These are phyloP conservation scores for Cettia cetti DNA, from an alignment of 2,113 vertebrate genomes.

Conservation along the genomic window DNA sequence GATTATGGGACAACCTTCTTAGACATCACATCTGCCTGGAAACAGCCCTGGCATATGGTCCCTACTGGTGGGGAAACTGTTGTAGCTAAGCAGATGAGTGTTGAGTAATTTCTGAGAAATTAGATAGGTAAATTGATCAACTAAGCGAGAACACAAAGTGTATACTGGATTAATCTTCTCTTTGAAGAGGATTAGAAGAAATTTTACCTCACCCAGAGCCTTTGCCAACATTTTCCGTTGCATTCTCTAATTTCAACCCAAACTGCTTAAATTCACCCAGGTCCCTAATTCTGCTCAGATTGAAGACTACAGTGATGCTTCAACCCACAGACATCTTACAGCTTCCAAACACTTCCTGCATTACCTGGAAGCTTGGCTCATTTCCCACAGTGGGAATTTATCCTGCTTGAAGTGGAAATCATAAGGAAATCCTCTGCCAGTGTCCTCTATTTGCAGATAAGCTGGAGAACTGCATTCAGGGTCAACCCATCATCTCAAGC, in stretches of 20 bases:
- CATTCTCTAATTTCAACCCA: neutral
- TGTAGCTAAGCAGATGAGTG: neutral
- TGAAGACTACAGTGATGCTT: accelerated
- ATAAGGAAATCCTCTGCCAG: neutral
- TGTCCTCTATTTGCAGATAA: neutral
- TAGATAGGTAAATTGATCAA: neutral
- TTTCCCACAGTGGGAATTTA: neutral
- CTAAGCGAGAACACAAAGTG: neutral
- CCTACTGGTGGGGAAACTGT: neutral
- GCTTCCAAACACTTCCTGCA: neutral
- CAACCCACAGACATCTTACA: neutral
- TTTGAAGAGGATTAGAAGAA: neutral
- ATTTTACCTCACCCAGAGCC: neutral
- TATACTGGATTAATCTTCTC: neutral
- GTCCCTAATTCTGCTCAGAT: neutral
- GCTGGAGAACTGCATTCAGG: neutral
- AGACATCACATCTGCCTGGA: neutral
- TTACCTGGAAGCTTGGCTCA: neutral
- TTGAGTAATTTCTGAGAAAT: neutral
- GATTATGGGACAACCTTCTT: neutral
- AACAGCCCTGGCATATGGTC: neutral
- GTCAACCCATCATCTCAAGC: neutral
- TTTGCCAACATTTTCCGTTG: neutral
- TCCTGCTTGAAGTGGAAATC: neutral
- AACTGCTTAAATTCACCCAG: neutral